Conservation (phyloP, 2,113 vertebrate genomes). For the Pelusios castaneus region DNA sequence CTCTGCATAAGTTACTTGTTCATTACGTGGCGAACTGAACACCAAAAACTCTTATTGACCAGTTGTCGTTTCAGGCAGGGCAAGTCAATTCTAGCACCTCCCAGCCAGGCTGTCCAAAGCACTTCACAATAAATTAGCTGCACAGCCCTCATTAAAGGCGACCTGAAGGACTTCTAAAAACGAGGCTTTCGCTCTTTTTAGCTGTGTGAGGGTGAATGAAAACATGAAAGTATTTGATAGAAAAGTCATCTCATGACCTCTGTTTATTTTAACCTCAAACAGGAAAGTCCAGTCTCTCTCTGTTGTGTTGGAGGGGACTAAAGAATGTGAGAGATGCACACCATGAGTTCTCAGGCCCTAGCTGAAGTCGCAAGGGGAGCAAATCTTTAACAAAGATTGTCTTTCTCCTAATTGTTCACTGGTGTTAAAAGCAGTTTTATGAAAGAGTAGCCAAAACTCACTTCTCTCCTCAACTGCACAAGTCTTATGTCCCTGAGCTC, state of each 20-base stretch:
- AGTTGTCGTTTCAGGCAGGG: not conserved
- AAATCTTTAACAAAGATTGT: not conserved
- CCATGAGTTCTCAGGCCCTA: constrained; percentile 52
- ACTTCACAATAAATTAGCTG: not conserved
- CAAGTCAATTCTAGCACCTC: not conserved
- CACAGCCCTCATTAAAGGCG: not conserved
- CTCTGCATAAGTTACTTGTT: not conserved
- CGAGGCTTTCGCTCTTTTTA: not conserved
- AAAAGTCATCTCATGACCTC: not conserved
- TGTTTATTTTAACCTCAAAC: not conserved
- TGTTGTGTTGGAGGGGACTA: not conserved
- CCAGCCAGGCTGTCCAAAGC: not conserved
- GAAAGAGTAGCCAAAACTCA: not conserved
- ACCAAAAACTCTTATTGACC: not conserved
- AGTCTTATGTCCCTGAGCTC: not conserved
- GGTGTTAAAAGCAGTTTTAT: constrained; percentile 49
- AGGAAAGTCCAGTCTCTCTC: not conserved
- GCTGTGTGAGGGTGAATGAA: not conserved
- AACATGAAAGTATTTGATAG: not conserved
- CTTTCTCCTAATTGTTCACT: constrained; percentile 52
- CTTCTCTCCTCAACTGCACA: constrained; percentile 15
- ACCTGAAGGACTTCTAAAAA: not conserved
- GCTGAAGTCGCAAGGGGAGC: not conserved
- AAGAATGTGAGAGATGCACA: not conserved
- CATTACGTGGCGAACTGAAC: fast-evolving